These are phyloP conservation scores for Etheostoma cragini DNA, from an alignment of 2,113 vertebrate species.

Conservation along the genomic window DNA sequence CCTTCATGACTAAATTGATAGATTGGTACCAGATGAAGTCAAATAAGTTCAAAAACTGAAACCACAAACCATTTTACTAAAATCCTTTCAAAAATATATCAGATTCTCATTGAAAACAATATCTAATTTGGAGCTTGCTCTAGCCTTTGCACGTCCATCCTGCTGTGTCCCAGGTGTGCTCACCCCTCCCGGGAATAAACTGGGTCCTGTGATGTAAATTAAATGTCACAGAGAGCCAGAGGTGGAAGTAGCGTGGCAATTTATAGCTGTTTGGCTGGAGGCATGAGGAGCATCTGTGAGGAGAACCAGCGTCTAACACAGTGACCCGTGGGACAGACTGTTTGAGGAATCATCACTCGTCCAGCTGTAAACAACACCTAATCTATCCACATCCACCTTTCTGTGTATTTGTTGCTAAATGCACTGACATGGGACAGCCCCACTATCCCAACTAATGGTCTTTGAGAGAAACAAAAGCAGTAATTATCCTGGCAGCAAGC, in stretches of 20 bases:
- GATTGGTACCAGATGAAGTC: background rate
- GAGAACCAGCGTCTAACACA: conserved; percentile 22
- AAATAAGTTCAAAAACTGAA: background rate
- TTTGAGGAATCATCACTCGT: conserved; percentile 59
- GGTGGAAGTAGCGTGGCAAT: conserved; percentile 27
- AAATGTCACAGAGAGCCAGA: conserved; percentile 50
- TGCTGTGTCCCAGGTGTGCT: conserved; percentile 40
- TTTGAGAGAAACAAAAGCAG: conserved; percentile 31
- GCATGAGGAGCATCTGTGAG: conserved; percentile 45
- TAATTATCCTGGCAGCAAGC: conserved; percentile 53
- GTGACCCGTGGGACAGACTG: conserved; percentile 35
- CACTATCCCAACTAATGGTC: conserved; percentile 18
- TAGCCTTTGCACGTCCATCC: conserved; percentile 16
- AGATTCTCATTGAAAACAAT: background rate
- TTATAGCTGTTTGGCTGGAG: conserved; percentile 51
- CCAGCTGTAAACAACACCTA: conserved; percentile 20
- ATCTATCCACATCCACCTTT: conserved; percentile 4
- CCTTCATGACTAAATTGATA: background rate
- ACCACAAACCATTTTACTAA: background rate
- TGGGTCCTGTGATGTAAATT: conserved; percentile 40
- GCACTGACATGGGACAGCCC: conserved; percentile 17
- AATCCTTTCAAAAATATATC: conserved; percentile 4
- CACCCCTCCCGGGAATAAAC: conserved; percentile 35
- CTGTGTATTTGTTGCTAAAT: conserved; percentile 18
- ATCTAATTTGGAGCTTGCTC: conserved; percentile 1